Evolutionary conservation across 1,140 invertebrate species (phyloP).

Genomic region (Uloborus diversus): DNA sequence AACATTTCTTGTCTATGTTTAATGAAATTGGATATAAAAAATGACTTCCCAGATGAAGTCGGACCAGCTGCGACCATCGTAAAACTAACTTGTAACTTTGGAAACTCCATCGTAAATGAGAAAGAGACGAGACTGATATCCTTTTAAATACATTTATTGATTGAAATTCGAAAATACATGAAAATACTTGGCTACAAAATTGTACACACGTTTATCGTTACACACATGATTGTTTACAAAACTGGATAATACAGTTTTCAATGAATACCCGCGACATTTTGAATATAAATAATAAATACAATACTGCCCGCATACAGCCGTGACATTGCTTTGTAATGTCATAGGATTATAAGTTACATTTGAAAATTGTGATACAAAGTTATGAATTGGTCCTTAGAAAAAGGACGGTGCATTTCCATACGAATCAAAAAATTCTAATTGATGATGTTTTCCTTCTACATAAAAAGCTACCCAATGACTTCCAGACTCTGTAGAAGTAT

Average conservation of each 20-base stretch:
- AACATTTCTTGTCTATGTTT: background rate
- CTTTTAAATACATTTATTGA: background rate
- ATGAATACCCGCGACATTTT: background rate
- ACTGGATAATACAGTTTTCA: background rate
- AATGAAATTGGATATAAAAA: background rate
- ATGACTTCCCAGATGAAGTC: background rate
- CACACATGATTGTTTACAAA: background rate
- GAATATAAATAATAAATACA: constrained; percentile 18
- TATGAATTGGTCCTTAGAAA: background rate
- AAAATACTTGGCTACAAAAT: background rate
- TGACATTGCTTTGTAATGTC: background rate
- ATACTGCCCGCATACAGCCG: constrained; percentile 18
- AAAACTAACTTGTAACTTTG: background rate
- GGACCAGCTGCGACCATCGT: background rate
- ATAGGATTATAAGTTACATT: background rate
- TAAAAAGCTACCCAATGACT: constrained; percentile 1
- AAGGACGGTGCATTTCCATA: background rate
- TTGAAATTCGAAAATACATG: background rate
- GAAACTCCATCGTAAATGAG: background rate
- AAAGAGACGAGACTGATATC: background rate
- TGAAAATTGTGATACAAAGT: background rate
- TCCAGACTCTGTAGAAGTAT: background rate
- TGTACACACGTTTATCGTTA: background rate
- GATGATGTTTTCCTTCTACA: background rate
- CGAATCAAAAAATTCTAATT: constrained; percentile 5